Conservation (phyloP, 35 echinoderm and acorn worm species). For the Amphiura filiformis region DNA sequence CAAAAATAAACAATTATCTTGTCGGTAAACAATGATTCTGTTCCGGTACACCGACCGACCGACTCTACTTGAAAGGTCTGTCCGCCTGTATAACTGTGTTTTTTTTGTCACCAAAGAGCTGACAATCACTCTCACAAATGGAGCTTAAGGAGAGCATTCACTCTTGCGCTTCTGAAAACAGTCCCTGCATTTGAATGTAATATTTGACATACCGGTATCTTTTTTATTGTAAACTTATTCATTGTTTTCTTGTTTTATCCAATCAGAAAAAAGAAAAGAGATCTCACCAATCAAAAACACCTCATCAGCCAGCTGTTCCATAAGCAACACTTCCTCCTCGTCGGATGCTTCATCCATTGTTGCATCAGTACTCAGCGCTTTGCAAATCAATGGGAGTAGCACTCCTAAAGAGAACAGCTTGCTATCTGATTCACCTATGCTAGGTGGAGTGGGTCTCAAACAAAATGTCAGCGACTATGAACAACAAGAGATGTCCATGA, state of each 20-base stretch:
- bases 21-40: neutral
- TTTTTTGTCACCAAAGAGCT: too few relatives aligned
- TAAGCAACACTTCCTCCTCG: neutral
- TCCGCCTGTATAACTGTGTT: too few relatives aligned
- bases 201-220: too few relatives aligned
- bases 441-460: neutral
- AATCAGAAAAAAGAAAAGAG: neutral
- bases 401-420: neutral
- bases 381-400: neutral
- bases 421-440: neutral
- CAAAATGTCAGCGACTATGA: neutral
- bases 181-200: too few relatives aligned
- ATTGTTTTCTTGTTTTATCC: too few relatives aligned
- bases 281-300: neutral
- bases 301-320: neutral
- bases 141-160: too few relatives aligned
- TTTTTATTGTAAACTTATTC: too few relatives aligned
- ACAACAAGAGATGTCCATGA: neutral
- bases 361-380: constrained; percentile 38
- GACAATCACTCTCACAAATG: too few relatives aligned
- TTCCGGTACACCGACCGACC: too few relatives aligned
- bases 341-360: constrained; percentile 12
- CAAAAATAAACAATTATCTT: too few relatives aligned
- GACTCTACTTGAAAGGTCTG: too few relatives aligned
- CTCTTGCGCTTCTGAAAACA: too few relatives aligned